Percentiles rank a stretch among this genome's conserved stretches.
Conservation (phyloP, 1,140 invertebrate genomes). For the Neotoxoptera formosana region DNA sequence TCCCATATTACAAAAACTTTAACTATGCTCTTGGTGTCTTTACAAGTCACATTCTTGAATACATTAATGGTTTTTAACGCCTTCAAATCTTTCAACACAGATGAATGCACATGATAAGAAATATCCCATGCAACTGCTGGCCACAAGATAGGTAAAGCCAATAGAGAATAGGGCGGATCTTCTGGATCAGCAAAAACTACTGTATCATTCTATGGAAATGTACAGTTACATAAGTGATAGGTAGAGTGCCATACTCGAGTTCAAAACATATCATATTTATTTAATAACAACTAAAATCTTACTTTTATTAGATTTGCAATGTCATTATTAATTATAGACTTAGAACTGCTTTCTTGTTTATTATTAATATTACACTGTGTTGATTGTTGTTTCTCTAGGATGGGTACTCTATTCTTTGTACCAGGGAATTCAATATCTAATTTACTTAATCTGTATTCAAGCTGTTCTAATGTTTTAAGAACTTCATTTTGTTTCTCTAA, state of each 20-base stretch:
- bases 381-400: conserved; percentile 29
- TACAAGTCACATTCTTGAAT: conserved; percentile 60
- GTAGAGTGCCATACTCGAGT: no score
- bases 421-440: conserved; percentile 58
- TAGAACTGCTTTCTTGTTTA: neutral
- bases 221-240: neutral
- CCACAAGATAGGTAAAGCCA: conserved; percentile 69
- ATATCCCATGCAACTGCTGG: conserved; percentile 65
- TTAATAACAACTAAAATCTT: neutral
- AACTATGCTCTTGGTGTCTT: conserved; percentile 64
- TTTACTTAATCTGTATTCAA: conserved; percentile 59
- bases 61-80: conserved; percentile 58
- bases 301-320: conserved; percentile 15
- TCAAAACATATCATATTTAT: no score
- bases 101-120: conserved; percentile 73
- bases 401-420: neutral
- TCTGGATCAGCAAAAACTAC: conserved; percentile 74
- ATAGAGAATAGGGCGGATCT: conserved; percentile 73
- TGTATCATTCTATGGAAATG: conserved; percentile 62
- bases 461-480: conserved; percentile 58
- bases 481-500: conserved; percentile 60
- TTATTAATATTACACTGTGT: neutral
- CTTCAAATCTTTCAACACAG: conserved; percentile 65
- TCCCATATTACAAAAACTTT: conserved; percentile 79
- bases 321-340: neutral